These are phyloP conservation scores for Ernsta delagoae DNA, from an alignment of 2,888 invertebrate genomes.

Conservation along the genomic window DNA sequence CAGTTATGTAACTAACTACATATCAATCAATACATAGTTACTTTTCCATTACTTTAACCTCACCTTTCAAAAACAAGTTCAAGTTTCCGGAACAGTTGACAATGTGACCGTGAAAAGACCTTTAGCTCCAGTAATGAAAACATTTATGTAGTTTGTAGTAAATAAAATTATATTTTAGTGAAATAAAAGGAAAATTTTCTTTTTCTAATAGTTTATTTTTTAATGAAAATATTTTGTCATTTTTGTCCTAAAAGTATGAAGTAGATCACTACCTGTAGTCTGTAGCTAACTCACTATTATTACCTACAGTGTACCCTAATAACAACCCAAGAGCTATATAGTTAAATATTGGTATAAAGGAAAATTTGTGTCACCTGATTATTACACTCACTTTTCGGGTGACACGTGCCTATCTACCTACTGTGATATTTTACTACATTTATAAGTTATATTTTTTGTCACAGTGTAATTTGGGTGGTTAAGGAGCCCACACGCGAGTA, in stretches of 20 bases:
- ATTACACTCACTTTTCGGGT: background rate
- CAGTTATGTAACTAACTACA: background rate
- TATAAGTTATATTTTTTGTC: slow-evolving; percentile 6
- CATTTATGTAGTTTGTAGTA: no score
- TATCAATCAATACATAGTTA: background rate
- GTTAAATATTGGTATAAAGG: slow-evolving; percentile 8
- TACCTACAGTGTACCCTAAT: background rate
- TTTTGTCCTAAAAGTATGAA: no score
- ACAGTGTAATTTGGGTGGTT: slow-evolving; percentile 63
- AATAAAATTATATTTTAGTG: no score
- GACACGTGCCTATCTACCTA: background rate
- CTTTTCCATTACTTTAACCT: background rate
- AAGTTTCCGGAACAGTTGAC: background rate
- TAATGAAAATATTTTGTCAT: no score
- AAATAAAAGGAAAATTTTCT: no score
- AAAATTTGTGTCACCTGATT: background rate
- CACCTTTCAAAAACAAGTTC: background rate
- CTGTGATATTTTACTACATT: slow-evolving; percentile 5
- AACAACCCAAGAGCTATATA: background rate
- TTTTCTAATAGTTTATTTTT: no score
- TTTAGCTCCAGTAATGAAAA: no score
- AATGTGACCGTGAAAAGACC: no score
- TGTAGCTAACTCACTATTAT: no score
- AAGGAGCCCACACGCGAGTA: slow-evolving; percentile 58
- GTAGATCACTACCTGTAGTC: no score